phyloP scores from a whole-genome alignment of 2,113 vertebrate species.

The Collichthys lucidus region DNA sequence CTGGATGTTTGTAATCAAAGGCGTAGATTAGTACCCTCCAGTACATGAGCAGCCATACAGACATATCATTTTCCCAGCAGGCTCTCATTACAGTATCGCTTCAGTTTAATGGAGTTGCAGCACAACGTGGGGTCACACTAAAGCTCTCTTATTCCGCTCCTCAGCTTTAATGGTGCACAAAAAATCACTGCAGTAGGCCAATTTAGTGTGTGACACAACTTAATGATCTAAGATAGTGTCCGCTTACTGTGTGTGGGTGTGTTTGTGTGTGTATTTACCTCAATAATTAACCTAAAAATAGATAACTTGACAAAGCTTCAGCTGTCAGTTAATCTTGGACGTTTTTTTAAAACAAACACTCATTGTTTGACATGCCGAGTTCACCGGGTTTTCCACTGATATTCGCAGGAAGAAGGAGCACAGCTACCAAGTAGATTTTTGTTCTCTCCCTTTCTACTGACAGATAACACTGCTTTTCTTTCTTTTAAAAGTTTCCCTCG shows the following conservation, averaged over 20 bases:
- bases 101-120: conserved; percentile 69
- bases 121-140: conserved; percentile 69
- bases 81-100: conserved; percentile 79
- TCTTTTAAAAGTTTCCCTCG: conserved; percentile 67
- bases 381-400: conserved; percentile 48
- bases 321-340: conserved; percentile 30
- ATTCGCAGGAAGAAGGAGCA: conserved; percentile 41
- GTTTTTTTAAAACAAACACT: conserved; percentile 40
- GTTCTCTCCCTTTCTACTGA: conserved; percentile 46
- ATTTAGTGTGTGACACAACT: conserved; percentile 62
- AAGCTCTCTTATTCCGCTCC: conserved; percentile 68
- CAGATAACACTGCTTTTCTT: conserved; percentile 71
- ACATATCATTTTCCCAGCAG: conserved; percentile 83
- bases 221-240: conserved; percentile 15
- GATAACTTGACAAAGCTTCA: conserved; percentile 42
- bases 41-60: conserved; percentile 74
- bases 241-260: not conserved
- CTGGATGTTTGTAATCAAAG: conserved; percentile 79
- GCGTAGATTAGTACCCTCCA: conserved; percentile 81
- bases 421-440: conserved; percentile 43
- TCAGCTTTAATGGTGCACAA: conserved; percentile 66
- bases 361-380: conserved; percentile 52
- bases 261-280: conserved; percentile 15
- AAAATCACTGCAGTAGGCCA: conserved; percentile 55
- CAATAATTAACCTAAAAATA: conserved; percentile 67